Percentiles rank a stretch among this genome's conserved stretches.
Conservation (phyloP, 2,888 invertebrate genomes). For the Zaprionus obscuricornis region DNA sequence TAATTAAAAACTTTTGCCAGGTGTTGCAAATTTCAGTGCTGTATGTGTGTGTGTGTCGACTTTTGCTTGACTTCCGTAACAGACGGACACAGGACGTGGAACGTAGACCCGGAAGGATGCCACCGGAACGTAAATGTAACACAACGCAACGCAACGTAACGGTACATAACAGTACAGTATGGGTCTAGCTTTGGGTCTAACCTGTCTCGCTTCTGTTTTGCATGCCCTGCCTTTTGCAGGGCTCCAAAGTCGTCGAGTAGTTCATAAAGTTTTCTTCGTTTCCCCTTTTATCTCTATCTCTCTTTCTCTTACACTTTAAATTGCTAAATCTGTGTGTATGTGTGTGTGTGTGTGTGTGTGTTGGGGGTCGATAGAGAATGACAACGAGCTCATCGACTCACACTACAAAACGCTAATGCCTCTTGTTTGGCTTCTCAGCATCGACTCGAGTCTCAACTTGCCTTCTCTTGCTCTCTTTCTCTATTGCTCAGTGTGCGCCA, state of each 20-base stretch:
- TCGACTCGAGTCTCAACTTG: slow-evolving; percentile 36
- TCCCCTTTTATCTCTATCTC: background rate
- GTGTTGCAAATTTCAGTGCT: slow-evolving; percentile 73
- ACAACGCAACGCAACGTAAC: too few species aligned
- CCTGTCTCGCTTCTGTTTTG: slow-evolving; percentile 42
- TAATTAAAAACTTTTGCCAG: slow-evolving; percentile 82
- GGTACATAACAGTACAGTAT: too few species aligned
- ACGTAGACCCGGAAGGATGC: slow-evolving; percentile 51
- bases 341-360: too few species aligned
- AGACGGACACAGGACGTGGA: slow-evolving; percentile 47
- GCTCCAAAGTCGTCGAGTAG: slow-evolving; percentile 42
- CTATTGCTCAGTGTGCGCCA: slow-evolving; percentile 40
- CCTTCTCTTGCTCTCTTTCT: slow-evolving; percentile 20
- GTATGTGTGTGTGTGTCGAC: slow-evolving; percentile 30
- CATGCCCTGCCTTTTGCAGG: slow-evolving; percentile 58
- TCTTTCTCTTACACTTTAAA: slow-evolving; percentile 37
- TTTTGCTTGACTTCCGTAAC: slow-evolving; percentile 51
- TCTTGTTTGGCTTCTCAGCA: slow-evolving; percentile 56
- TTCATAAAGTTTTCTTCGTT: slow-evolving; percentile 61
- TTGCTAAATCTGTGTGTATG: slow-evolving; percentile 46
- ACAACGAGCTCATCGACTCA: slow-evolving; percentile 1
- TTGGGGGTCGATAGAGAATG: slow-evolving; percentile 1
- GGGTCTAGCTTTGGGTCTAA: slow-evolving; percentile 35
- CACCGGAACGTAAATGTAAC: too few species aligned
- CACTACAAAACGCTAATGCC: slow-evolving; percentile 43